Evolutionary conservation across 2,113 vertebrate species (phyloP).

Genomic region (Coturnix japonica): DNA sequence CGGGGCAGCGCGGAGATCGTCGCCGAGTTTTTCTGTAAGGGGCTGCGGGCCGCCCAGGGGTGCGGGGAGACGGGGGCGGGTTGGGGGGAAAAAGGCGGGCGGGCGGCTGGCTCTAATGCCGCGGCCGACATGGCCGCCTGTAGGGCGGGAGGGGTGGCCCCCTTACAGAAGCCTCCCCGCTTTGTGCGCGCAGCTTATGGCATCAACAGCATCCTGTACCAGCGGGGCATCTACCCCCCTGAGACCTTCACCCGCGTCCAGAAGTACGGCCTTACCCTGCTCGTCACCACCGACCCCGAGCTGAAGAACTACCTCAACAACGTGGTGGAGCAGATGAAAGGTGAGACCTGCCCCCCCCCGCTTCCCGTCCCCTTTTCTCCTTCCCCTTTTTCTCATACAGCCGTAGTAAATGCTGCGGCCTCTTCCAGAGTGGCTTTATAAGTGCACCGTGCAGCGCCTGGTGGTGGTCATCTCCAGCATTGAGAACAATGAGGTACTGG

Average conservation of each 20-base stretch:
- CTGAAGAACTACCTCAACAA: slow-evolving; percentile 92
- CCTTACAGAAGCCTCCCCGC: accelerated
- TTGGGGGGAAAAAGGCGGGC: neutral
- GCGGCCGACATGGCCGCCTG: neutral
- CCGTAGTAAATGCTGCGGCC: neutral
- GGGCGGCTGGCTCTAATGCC: neutral
- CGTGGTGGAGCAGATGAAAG: slow-evolving; percentile 93
- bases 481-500: slow-evolving; percentile 90
- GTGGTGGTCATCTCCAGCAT: slow-evolving; percentile 93
- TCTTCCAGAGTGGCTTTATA: slow-evolving; percentile 91
- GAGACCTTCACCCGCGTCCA: slow-evolving; percentile 92
- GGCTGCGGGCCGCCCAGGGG: no score
- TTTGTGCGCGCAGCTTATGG: slow-evolving; percentile 82
- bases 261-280: slow-evolving; percentile 93
- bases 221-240: slow-evolving; percentile 93
- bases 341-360: slow-evolving; percentile 41
- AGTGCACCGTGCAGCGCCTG: slow-evolving; percentile 93
- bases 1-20: slow-evolving; percentile 92
- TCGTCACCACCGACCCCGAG: slow-evolving; percentile 88
- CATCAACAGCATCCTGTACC: slow-evolving; percentile 97
- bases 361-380: accelerated
- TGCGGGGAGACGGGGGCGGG: accelerated
- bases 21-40: slow-evolving; percentile 95
- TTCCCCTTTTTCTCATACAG: accelerated
- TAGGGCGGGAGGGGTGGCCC: neutral